Base-by-base conservation (phyloP, 2,888 invertebrate genomes). In the Leptopilina myrica region DNA sequence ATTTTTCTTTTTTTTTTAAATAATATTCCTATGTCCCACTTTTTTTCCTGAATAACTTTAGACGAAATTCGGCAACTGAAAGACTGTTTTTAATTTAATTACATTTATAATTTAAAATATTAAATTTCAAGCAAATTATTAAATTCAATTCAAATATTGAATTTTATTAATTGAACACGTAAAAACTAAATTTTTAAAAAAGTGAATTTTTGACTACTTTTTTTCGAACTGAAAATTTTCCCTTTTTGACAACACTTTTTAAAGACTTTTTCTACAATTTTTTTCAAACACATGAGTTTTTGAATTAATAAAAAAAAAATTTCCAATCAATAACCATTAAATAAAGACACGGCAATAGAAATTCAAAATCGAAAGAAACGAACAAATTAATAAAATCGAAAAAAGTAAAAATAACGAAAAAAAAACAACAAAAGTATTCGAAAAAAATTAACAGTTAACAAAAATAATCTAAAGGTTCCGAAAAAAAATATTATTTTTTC, bases 21-120 rank as follows among this genome's bases (percentile, higher is more conserved):
- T 43, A 86, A 86, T 86, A 86, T 84, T 85, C 85, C 86, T 87
- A 85, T 85, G 82, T 82, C 85, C 82, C 84, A 81, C 82, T 84
- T 33, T 33, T 33, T 20, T 33, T 43, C 85, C 86, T 82, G 84
- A 79, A 80, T 84, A 82, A 84, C 83, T 83, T 84, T 81, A 77
- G 86, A 85, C 84, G 83, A 85, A 86, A 81, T 79, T 84, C 77
- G 78, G 78, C 80, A 33, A 86, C 86, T 83, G 87, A 89, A 84
- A 87, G 88, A 89, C 87, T 82, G 80, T 86, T 84, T 86, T 88
- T 83, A 83, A 67, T 62, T 62, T 73, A 73, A 14, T 56, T 73
- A 65, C 56, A 73, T 56, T 8, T 8, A 43, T 8, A 43, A 43
- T 43, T 43, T 56, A 33, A 33, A 33, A 20, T 20, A 20, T 20